Evolutionary conservation across 37 sponge, comb jelly and placozoan species (phyloP).

Genomic region (Beroe ovata): DNA sequence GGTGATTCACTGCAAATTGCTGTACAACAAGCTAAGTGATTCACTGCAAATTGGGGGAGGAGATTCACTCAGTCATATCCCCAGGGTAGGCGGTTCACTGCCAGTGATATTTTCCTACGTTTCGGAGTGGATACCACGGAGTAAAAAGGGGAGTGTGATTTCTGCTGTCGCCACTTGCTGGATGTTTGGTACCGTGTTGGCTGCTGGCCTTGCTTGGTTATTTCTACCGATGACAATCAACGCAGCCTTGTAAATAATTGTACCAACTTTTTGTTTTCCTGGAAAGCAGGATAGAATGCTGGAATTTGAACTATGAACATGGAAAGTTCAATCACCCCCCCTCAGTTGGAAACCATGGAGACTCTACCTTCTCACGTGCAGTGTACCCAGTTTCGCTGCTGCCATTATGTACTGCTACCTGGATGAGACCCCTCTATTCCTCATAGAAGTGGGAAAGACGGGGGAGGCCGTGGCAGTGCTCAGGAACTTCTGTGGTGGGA

Average conservation of each 20-base stretch:
- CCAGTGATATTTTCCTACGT: constrained; percentile 72
- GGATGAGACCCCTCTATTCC: constrained; percentile 31
- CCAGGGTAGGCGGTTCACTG: constrained; percentile 72
- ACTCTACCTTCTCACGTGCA: constrained; percentile 4
- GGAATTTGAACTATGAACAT: too few species aligned
- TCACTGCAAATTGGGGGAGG: too few species aligned
- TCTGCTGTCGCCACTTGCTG: constrained; percentile 68
- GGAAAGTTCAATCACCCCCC: too few species aligned
- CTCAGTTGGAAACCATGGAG: constrained; percentile 27
- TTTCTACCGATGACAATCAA: too few species aligned
- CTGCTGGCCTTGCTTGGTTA: constrained; percentile 63
- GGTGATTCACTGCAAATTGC: too few species aligned
- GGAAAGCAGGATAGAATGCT: too few species aligned
- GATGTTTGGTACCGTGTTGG: constrained; percentile 69
- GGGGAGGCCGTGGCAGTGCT: constrained; percentile 10
- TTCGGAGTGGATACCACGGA: constrained; percentile 70
- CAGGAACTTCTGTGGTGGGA: not conserved
- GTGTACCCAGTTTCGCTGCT: constrained; percentile 18
- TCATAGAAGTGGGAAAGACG: constrained; percentile 12
- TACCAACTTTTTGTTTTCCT: too few species aligned
- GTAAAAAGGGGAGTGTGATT: constrained; percentile 67
- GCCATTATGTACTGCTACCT: constrained; percentile 8
- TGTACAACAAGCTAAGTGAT: too few species aligned
- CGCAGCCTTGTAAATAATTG: too few species aligned
- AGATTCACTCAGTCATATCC: too few species aligned